Evolutionary conservation across 2,797 vertebrate genomes (phyloP).

Genomic region (Botia kubotai): DNA sequence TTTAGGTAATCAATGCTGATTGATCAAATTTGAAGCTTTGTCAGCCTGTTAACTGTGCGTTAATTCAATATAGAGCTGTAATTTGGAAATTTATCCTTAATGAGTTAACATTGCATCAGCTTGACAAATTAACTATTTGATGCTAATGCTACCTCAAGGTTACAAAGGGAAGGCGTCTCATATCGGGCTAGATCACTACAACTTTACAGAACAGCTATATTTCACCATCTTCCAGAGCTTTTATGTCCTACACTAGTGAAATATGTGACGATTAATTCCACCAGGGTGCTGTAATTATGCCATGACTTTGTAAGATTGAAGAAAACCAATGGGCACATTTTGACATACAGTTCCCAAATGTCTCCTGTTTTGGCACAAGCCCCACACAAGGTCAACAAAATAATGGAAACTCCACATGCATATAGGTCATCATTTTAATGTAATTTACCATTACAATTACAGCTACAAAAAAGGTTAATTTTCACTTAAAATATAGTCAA

Average conservation of each 20-base stretch:
- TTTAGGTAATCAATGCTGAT: slow-evolving; percentile 53
- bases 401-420: neutral
- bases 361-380: neutral
- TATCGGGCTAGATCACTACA: slow-evolving; percentile 18
- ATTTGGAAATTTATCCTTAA: slow-evolving; percentile 39
- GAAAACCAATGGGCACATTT: slow-evolving; percentile 11
- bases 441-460: neutral
- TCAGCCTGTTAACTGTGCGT: slow-evolving; percentile 43
- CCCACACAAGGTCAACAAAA: neutral
- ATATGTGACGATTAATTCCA: slow-evolving; percentile 69
- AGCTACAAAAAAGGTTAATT: neutral
- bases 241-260: slow-evolving; percentile 59
- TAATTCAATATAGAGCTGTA: slow-evolving; percentile 38
- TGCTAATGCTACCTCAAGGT: slow-evolving; percentile 26
- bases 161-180: slow-evolving; percentile 28
- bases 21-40: slow-evolving; percentile 50
- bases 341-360: neutral
- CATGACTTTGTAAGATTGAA: slow-evolving; percentile 2
- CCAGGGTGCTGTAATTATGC: slow-evolving; percentile 59
- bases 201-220: slow-evolving; percentile 26
- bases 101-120: slow-evolving; percentile 32
- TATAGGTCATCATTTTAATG: neutral
- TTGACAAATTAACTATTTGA: slow-evolving; percentile 43
- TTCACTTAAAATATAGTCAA: too few species aligned
- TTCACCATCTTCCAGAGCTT: slow-evolving; percentile 32